Conservation (phyloP, 2,113 vertebrate genomes). For the Hippocampus abdominalis region DNA sequence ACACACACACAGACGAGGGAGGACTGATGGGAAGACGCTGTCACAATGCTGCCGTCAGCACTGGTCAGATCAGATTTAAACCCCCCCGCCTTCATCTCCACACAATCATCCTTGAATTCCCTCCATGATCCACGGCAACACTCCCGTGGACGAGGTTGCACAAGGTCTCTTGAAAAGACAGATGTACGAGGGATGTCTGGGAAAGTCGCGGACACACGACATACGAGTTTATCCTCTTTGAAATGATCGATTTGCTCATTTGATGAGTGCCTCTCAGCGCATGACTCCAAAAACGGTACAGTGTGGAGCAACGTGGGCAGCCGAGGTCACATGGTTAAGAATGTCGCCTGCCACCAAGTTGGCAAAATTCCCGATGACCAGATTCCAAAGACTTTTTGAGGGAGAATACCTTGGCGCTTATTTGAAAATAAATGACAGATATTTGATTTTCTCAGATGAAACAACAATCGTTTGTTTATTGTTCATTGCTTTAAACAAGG, state of each 20-base stretch:
- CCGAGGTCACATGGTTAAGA: no score
- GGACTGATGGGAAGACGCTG: conserved; percentile 30
- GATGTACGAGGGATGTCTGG: neutral
- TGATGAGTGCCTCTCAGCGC: neutral
- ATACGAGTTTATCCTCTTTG: conserved; percentile 20
- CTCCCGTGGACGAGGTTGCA: conserved; percentile 15
- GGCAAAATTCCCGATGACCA: no score
- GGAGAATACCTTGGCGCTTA: no score
- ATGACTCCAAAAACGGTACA: no score
- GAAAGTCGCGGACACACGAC: neutral
- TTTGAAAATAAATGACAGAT: neutral
- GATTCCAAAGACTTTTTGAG: no score
- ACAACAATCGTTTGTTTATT: no score
- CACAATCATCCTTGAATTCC: conserved; percentile 43
- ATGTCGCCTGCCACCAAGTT: no score
- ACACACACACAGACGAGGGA: conserved; percentile 25
- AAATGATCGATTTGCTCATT: conserved; percentile 3
- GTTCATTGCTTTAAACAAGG: neutral
- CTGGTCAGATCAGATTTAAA: conserved; percentile 65
- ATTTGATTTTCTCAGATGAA: neutral
- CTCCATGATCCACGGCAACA: conserved; percentile 44
- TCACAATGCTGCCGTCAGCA: conserved; percentile 65
- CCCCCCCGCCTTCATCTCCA: conserved; percentile 9
- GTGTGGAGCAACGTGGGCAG: no score
- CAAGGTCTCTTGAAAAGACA: neutral